Conservation (phyloP, 2,113 vertebrate genomes). For the Sinocyclocheilus rhinocerous region DNA sequence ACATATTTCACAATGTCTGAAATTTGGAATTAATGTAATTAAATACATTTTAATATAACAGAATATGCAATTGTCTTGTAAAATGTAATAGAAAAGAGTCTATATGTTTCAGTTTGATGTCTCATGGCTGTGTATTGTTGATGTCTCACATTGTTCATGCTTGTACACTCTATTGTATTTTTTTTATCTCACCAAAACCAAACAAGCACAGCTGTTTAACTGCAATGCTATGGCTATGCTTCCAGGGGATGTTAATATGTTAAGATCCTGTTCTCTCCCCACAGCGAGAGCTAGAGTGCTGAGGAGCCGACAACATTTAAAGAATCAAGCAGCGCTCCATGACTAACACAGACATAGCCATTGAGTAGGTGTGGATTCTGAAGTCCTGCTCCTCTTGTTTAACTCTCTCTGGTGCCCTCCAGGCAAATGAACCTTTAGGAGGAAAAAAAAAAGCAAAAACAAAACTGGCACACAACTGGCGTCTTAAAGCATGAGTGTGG, state of each 20-base stretch:
- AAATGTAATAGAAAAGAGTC: neutral
- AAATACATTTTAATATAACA: neutral
- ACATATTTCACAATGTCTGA: neutral
- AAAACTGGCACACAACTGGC: constrained; percentile 51
- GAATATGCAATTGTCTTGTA: neutral
- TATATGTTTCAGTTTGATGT: neutral
- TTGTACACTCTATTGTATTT: constrained; percentile 22
- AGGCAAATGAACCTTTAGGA: constrained; percentile 70
- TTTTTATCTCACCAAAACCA: constrained; percentile 21
- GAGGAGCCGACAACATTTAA: constrained; percentile 41
- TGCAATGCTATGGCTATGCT: constrained; percentile 12
- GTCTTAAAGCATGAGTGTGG: constrained; percentile 67
- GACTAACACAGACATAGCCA: constrained; percentile 65
- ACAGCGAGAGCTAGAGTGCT: constrained; percentile 22
- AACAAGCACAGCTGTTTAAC: constrained; percentile 27
- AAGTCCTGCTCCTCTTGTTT: constrained; percentile 69
- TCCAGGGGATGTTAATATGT: constrained; percentile 32
- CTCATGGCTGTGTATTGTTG: neutral
- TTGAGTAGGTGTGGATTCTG: constrained; percentile 72
- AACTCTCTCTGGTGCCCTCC: constrained; percentile 63
- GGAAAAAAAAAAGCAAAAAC: constrained; percentile 8
- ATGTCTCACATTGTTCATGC: constrained; percentile 25
- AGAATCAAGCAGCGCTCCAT: constrained; percentile 50
- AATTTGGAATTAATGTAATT: too few relatives aligned
- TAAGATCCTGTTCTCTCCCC: constrained; percentile 25